Conservation (phyloP, 2,113 vertebrate species). For the Propithecus coquereli region DNA sequence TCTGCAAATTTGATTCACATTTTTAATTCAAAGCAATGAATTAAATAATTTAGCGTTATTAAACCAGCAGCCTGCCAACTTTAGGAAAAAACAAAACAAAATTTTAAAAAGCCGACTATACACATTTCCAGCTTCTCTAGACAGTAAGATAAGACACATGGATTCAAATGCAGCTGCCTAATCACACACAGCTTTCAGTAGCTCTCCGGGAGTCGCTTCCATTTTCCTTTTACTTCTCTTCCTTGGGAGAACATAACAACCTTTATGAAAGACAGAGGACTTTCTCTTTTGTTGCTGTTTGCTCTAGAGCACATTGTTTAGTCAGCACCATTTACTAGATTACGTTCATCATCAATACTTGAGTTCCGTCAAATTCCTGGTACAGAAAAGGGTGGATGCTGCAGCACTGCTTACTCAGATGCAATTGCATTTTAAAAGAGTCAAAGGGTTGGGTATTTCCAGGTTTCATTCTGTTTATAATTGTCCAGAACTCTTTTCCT, state of each 20-base stretch:
- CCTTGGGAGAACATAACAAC: not conserved
- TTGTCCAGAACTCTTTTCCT: not conserved
- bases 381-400: not conserved
- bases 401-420: not conserved
- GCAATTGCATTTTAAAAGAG: not conserved
- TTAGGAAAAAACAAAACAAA: not conserved
- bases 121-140: slow-evolving; percentile 42
- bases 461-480: not conserved
- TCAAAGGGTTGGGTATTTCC: not conserved
- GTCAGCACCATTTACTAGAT: not conserved
- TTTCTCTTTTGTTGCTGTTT: not conserved
- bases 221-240: slow-evolving; percentile 21
- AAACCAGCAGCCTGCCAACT: slow-evolving; percentile 54
- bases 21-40: slow-evolving; percentile 53
- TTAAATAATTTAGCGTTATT: slow-evolving; percentile 68
- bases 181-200: not conserved
- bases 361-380: not conserved
- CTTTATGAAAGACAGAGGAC: not conserved
- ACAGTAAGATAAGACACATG: not conserved
- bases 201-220: not conserved
- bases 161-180: slow-evolving; percentile 34
- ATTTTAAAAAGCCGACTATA: slow-evolving; percentile 27
- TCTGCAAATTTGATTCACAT: slow-evolving; percentile 48
- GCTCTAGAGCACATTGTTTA: not conserved
- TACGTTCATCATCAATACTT: fast-evolving